Base-by-base conservation (phyloP, 1,140 invertebrate species). In the Ips typographus region DNA sequence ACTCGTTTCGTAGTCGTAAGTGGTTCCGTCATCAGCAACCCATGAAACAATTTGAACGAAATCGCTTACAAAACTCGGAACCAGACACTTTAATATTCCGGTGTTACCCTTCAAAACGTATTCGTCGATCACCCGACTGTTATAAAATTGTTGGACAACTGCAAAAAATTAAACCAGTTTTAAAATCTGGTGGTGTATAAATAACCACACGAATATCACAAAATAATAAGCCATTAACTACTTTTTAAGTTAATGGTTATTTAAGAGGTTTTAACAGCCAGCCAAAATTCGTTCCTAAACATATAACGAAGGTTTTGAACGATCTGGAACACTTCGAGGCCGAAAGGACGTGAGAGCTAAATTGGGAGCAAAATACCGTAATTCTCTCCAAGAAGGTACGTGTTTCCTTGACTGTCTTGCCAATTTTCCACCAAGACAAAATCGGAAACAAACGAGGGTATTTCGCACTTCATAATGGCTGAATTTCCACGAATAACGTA, bases 121-220 rank as follows among this genome's bases (percentile, higher is more conserved):
- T 76, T 94, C 93, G 80, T 95, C 92, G 77, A 93, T 93, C 57
- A 95, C 92, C 77, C 92, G 87, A 74, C 88, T 90, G 81, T 94
- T 90, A 82, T 94, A 94, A 72, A 87, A 86, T 81, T 95, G 93
- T 79, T 91, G 89, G 55, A 94, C 91, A 76, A 94, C 93, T 95
- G 84, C 67, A 74, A 74, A 6, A 59, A 55, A 47, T 47, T 47
- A n/a, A 47, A 5, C n/a, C n/a, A n/a, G 44, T 47, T 47, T n/a
- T 47, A 22, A 22, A 22, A 22, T 22, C 22, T 22, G 22, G 22
- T 22, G 22, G 22, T 22, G 22, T 22, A 22, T 22, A 22, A 22
- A 22, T 22, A 22, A 22, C 22, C 22, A 22, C 22, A 22, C 22
- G 22, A 22, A 22, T 22, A 22, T 22, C 22, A 22, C 22, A 22